Percentiles rank a stretch among this genome's conserved stretches.
These are phyloP conservation scores for Gandaritis pyraliata DNA, from an alignment of 2,888 invertebrate species.

Conservation along the genomic window DNA sequence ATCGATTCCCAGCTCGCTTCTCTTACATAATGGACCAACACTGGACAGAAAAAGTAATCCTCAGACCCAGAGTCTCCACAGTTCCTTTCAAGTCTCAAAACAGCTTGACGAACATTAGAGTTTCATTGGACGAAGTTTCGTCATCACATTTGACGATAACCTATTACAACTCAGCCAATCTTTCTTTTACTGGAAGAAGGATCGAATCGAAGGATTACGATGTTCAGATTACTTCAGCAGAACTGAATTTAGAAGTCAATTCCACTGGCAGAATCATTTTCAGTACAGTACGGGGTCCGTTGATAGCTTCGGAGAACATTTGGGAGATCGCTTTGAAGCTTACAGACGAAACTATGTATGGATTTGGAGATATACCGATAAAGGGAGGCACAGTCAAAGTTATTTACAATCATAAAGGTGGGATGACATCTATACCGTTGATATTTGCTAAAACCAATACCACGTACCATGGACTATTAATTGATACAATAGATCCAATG, in stretches of 20 bases:
- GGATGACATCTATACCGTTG: conserved; percentile 75
- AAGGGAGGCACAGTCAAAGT: conserved; percentile 60
- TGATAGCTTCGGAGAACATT: conserved; percentile 84
- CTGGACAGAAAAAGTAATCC: conserved; percentile 63
- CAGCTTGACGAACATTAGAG: conserved; percentile 54
- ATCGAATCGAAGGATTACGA: conserved; percentile 57
- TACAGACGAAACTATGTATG: conserved; percentile 81
- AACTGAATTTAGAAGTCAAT: conserved; percentile 61
- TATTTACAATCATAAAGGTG: conserved; percentile 75
- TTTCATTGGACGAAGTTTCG: conserved; percentile 70
- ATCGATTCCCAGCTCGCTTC: conserved; percentile 80
- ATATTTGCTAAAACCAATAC: conserved; percentile 81
- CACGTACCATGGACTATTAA: conserved; percentile 82
- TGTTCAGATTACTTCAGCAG: conserved; percentile 61
- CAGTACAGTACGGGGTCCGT: conserved; percentile 82
- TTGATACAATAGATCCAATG: conserved; percentile 81
- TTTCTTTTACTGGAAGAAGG: conserved; percentile 51
- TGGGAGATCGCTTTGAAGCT: conserved; percentile 85
- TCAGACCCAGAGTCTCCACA: conserved; percentile 63
- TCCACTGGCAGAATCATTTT: conserved; percentile 68
- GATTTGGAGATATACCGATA: conserved; percentile 81
- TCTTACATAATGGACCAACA: conserved; percentile 66
- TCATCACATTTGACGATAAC: conserved; percentile 65
- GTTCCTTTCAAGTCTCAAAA: conserved; percentile 62
- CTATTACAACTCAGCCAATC: conserved; percentile 60